Conservation (phyloP, 2,797 vertebrate genomes). For the Sebastes flavidus region DNA sequence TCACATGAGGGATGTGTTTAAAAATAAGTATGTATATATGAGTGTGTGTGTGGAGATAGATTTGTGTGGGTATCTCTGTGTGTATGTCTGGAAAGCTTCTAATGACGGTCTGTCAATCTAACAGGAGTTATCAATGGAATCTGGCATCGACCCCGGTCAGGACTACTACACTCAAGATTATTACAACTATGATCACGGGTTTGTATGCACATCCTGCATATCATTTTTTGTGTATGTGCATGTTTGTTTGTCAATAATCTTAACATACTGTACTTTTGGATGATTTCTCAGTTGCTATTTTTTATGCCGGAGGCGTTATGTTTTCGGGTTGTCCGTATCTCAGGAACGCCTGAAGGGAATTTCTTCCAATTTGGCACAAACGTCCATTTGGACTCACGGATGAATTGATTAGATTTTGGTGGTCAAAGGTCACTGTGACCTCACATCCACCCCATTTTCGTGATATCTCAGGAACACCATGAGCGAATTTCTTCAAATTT, state of each 20-base stretch:
- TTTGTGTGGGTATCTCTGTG: not conserved
- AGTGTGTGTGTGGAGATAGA: not conserved
- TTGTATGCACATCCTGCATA: conserved; percentile 35
- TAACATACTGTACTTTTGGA: not conserved
- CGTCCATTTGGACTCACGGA: not conserved
- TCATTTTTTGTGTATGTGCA: not conserved
- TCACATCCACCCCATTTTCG: too few species aligned
- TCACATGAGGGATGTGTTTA: not conserved
- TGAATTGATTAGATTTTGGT: not conserved
- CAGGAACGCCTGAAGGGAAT: not conserved
- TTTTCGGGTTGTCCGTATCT: not conserved
- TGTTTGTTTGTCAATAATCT: not conserved
- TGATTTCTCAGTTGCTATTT: not conserved
- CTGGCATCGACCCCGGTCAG: conserved; percentile 96
- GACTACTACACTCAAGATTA: conserved; percentile 97
- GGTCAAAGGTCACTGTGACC: not conserved
- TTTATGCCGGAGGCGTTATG: not conserved
- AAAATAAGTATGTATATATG: not conserved
- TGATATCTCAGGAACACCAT: not conserved
- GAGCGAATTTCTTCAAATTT: too few species aligned
- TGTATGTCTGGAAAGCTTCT: not conserved
- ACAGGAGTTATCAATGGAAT: conserved; percentile 98
- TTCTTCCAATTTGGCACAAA: not conserved
- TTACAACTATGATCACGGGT: conserved; percentile 98
- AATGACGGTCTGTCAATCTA: conserved; percentile 40